Conservation (phyloP, 1,140 invertebrate species). For the Brachionus plicatilis region DNA sequence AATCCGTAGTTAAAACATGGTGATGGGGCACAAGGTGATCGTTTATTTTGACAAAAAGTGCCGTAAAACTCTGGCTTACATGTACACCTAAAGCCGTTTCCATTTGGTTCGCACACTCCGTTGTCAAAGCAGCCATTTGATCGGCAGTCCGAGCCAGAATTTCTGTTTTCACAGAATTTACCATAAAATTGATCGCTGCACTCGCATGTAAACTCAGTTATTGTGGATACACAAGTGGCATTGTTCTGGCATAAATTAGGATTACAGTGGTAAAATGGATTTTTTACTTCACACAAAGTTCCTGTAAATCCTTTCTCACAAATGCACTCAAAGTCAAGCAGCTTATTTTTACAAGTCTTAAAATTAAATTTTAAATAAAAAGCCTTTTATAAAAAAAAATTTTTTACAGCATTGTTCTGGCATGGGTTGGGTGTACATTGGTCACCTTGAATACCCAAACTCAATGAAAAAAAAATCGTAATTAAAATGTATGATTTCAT, state of each 20-base stretch:
- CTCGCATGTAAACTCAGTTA: background rate
- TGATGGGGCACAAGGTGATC: background rate
- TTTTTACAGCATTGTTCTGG: background rate
- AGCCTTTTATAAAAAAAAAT: background rate
- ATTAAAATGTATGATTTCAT: background rate
- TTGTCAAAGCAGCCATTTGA: background rate
- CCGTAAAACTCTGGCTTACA: background rate
- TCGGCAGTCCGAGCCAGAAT: background rate
- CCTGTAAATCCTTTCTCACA: background rate
- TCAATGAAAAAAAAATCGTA: background rate
- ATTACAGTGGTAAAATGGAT: slow-evolving; percentile 2
- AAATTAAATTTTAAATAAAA: background rate
- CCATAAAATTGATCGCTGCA: background rate
- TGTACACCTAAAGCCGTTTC: background rate
- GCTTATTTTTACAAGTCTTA: background rate
- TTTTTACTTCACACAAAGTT: background rate
- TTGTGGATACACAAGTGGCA: background rate
- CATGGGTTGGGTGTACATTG: background rate
- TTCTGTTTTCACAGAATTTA: background rate
- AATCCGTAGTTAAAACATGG: slow-evolving; percentile 41
- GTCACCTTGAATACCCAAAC: background rate
- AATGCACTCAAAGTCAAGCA: background rate
- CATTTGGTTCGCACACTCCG: background rate
- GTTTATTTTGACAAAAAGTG: slow-evolving; percentile 1
- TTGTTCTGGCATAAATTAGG: background rate